Evolutionary conservation across 2,113 vertebrate species (phyloP).

Genomic region (Melanotaenia duboulayi): DNA sequence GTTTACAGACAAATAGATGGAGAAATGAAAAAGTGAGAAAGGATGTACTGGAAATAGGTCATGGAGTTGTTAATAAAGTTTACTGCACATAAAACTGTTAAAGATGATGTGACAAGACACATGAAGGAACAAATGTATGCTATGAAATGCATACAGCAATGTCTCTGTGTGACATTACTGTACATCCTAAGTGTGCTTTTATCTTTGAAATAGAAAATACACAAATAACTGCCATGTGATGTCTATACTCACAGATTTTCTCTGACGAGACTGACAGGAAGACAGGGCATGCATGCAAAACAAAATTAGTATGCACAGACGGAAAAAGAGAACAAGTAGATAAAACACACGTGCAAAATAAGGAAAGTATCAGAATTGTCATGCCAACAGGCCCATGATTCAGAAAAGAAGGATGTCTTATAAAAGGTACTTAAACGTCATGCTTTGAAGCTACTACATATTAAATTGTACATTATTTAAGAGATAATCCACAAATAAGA

Average conservation of each 20-base stretch:
- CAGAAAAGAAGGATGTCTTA: too few species aligned
- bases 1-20: constrained; percentile 37
- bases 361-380: background rate
- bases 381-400: background rate
- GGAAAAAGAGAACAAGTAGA: constrained; percentile 10
- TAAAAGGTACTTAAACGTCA: too few species aligned
- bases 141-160: background rate
- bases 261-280: constrained; percentile 50
- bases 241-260: constrained; percentile 69
- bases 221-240: background rate
- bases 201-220: too few species aligned
- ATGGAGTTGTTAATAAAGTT: too few species aligned
- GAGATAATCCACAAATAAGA: too few species aligned
- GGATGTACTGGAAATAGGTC: constrained; percentile 1
- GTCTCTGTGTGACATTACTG: background rate
- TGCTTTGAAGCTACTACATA: too few species aligned
- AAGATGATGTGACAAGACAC: too few species aligned
- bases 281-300: constrained; percentile 64
- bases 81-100: too few species aligned
- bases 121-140: too few species aligned
- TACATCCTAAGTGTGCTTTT: background rate
- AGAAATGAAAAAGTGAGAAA: constrained; percentile 41
- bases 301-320: constrained; percentile 32
- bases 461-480: too few species aligned
- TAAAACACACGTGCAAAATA: constrained; percentile 20